Evolutionary conservation across 2,888 invertebrate species (phyloP), one percentile per base, ranked within the genome.

Genomic region (Drosophila subquinaria): DNA sequence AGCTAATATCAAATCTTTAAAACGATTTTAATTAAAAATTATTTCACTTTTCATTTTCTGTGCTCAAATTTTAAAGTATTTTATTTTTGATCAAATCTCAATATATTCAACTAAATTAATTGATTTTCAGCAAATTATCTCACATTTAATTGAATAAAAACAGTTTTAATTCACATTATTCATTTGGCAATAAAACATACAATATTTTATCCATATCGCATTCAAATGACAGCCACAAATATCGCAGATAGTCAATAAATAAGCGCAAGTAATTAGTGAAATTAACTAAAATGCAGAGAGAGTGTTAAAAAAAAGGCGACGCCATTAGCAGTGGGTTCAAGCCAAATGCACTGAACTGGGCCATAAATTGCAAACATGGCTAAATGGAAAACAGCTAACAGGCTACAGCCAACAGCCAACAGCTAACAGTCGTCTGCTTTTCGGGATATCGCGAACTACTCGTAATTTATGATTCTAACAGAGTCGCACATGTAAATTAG

Each of bases 401-500:
- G 13, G 4, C 36, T 10, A 38, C 9, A 36, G 20, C 27, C 13
- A n/a, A n/a, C n/a, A n/a, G n/a, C n/a, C n/a, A 47, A 13, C 47
- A 50, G 20, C 63, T 45, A 64, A 48, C 50, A 61, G 74, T 56
- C 48, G 55, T n/a, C 55, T 33, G 57, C 69, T 50, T 61, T 59
- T 59, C 15, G 48, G 9, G 6, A 27, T 59, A 61, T 47, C 33
- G 50, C 70, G 57, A 56, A 52, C 61, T 57, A 35, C 33, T 38
- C 45, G 64, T 56, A 59, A 89, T 89, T 85, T 84, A 89, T 85
- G 82, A 65, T 70, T 82, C 53, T 64, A 66, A 69, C 77, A 69
- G 69, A 76, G 82, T 70, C 83, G 69, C 90, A 90, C 84, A 87
- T 90, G 84, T 72, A 89, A 86, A 86, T 90, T 90, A 84, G 88